Percentiles rank a stretch among this genome's conserved stretches.
Evolutionary conservation across 2,888 invertebrate genomes (phyloP).

Genomic region (Falcaria lacertinaria): DNA sequence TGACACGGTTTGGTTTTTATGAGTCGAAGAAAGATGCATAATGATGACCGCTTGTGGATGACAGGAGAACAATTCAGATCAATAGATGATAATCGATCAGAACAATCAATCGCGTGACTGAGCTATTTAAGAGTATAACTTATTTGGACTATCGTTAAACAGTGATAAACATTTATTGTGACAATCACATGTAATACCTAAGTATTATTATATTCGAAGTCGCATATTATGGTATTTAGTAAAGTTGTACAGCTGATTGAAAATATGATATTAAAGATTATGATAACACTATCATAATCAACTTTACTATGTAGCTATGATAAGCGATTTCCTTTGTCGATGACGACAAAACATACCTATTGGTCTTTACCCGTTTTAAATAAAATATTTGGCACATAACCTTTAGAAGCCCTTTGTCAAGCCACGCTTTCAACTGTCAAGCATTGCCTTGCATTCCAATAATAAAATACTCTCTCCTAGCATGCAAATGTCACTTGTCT

Average conservation of each 20-base stretch:
- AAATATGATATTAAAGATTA: too few species aligned
- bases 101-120: slow-evolving; percentile 25
- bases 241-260: too few species aligned
- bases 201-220: too few species aligned
- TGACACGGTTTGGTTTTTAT: too few species aligned
- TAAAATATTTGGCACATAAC: neutral
- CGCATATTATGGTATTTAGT: too few species aligned
- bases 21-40: slow-evolving; percentile 34
- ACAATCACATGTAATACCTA: too few species aligned
- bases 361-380: neutral
- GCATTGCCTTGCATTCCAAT: neutral
- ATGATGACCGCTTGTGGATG: slow-evolving; percentile 31
- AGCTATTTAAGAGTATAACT: too few species aligned
- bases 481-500: neutral
- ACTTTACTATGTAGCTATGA: neutral
- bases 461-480: neutral
- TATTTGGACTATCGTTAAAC: too few species aligned
- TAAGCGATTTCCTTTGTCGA: neutral
- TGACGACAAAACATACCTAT: neutral
- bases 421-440: neutral
- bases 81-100: slow-evolving; percentile 24
- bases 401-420: neutral
- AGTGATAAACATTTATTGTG: too few species aligned
- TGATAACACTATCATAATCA: neutral
- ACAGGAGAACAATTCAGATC: slow-evolving; percentile 12